phyloP scores from a whole-genome alignment of 2,888 invertebrate species.

The Spodoptera picta region DNA sequence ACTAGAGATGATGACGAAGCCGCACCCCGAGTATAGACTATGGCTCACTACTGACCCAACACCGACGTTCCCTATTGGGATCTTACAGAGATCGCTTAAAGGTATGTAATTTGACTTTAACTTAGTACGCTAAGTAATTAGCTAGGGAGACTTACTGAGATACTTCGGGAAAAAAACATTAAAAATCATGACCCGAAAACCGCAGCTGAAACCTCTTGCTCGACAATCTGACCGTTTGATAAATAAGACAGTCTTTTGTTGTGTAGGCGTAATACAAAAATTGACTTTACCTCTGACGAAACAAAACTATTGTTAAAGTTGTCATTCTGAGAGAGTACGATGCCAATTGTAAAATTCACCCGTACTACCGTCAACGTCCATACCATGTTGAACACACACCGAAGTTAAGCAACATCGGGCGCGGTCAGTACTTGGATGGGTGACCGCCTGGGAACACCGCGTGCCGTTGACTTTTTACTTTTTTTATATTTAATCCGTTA shows the following conservation, averaged over 20 bases:
- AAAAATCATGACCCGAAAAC: too few relatives aligned
- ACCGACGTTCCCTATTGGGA: conserved; percentile 95
- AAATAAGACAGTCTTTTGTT: too few relatives aligned
- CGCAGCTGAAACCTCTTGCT: too few relatives aligned
- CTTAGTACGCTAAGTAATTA: too few relatives aligned
- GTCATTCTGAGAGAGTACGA: too few relatives aligned
- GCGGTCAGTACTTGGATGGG: conserved; percentile 85
- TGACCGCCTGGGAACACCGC: conserved; percentile 83
- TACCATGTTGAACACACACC: conserved; percentile 84
- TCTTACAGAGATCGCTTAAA: conserved; percentile 95
- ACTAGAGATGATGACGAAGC: conserved; percentile 93
- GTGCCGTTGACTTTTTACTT: conserved; percentile 72
- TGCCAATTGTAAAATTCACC: too few relatives aligned
- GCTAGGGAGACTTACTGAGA: too few relatives aligned
- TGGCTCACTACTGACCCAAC: conserved; percentile 98
- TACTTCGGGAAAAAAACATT: background rate
- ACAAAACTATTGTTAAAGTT: too few relatives aligned
- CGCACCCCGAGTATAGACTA: conserved; percentile 96
- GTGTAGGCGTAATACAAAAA: too few relatives aligned
- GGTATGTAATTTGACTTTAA: conserved; percentile 75
- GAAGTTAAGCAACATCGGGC: conserved; percentile 85
- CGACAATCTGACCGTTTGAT: too few relatives aligned
- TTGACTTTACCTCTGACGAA: too few relatives aligned
- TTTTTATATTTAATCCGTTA: too few relatives aligned
- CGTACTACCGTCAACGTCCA: conserved; percentile 66